phyloP scores from a whole-genome alignment of 30 jellyfish, hydroid and myxozoan genomes.

The Rhopilema esculentum region DNA sequence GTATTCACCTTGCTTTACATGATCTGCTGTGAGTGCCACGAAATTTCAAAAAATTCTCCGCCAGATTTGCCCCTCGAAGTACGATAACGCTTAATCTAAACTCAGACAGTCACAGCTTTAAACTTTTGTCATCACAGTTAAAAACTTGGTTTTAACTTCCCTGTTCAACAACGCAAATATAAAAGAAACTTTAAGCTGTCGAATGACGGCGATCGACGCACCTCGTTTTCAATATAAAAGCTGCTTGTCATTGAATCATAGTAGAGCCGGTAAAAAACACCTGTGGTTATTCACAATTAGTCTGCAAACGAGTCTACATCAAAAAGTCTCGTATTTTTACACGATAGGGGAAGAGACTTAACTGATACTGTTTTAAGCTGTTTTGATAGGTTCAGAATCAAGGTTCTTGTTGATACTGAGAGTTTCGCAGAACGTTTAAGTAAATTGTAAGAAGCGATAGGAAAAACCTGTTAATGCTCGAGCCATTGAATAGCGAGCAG shows the following conservation, averaged over 20 bases:
- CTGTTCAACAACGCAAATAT: neutral
- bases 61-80: neutral
- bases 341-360: neutral
- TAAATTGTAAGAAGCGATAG: neutral
- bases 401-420: no score
- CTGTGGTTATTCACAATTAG: neutral
- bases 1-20: neutral
- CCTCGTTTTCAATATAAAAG: neutral
- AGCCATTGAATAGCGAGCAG: slow-evolving; percentile 11
- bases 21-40: neutral
- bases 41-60: neutral
- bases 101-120: no score
- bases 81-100: no score
- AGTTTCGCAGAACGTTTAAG: no score
- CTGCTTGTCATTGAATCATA: neutral
- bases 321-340: neutral
- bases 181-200: neutral
- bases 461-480: neutral
- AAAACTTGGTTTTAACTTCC: no score
- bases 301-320: neutral
- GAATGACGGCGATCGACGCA: neutral
- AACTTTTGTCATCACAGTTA: no score
- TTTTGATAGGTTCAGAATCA: no score
- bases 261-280: neutral
- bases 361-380: no score